phyloP scores from a whole-genome alignment of 2,797 vertebrate genomes.

The Haliaeetus albicilla region DNA sequence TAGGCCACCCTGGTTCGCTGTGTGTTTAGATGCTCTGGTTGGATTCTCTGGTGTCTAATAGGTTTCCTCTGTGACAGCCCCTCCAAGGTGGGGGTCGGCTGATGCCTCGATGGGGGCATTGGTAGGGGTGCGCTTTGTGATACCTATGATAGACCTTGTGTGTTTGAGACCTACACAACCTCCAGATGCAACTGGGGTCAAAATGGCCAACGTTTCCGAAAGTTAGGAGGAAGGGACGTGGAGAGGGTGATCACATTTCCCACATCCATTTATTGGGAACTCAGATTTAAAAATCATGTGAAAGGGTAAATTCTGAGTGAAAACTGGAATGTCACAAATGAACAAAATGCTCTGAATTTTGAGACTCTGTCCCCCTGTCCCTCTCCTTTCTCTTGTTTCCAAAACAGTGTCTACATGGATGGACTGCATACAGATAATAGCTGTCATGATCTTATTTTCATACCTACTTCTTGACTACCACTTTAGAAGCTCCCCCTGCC shows the following conservation, averaged over 20 bases:
- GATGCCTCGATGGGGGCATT: fast-evolving
- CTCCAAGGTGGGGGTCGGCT: neutral
- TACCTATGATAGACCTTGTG: neutral
- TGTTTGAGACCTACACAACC: neutral
- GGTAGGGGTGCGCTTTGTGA: neutral
- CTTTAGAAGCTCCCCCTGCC: neutral
- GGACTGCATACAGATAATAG: neutral
- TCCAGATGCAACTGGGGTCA: neutral
- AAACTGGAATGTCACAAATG: neutral
- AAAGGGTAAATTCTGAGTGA: neutral
- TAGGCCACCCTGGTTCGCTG: slow-evolving; percentile 12
- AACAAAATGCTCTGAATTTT: neutral
- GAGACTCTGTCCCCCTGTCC: neutral
- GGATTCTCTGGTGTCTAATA: neutral
- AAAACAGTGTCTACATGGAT: neutral
- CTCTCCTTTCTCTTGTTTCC: neutral
- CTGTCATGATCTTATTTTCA: neutral
- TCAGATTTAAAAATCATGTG: neutral
- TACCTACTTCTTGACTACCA: neutral
- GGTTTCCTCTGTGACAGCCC: neutral
- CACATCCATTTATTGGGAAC: neutral
- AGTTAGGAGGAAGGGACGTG: neutral
- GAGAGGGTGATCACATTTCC: neutral
- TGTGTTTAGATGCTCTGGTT: neutral
- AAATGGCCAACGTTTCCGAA: neutral